Evolutionary conservation across 2,888 invertebrate genomes (phyloP).

Genomic region (Panorpa germanica): DNA sequence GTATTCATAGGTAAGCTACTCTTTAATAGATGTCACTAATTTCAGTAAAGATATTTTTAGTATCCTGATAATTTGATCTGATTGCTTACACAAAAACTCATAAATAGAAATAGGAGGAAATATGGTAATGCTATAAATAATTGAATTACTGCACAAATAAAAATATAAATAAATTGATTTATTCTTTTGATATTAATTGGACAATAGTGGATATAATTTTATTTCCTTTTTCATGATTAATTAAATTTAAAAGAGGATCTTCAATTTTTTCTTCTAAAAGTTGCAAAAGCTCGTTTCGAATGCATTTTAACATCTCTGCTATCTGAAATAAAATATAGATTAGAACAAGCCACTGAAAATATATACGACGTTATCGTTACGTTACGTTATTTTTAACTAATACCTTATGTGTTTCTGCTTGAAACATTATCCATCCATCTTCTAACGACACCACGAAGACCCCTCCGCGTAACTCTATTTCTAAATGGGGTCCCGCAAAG

Average conservation of each 20-base stretch:
- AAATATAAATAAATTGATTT: too few relatives aligned
- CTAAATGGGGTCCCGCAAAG: conserved; percentile 51
- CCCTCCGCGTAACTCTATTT: conserved; percentile 53
- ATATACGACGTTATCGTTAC: conserved; percentile 8
- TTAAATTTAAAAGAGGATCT: conserved; percentile 55
- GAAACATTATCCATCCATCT: conserved; percentile 67
- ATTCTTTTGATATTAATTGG: conserved; percentile 42
- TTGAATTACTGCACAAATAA: too few relatives aligned
- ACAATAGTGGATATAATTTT: conserved; percentile 59
- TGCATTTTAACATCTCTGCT: conserved; percentile 66
- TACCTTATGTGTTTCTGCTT: conserved; percentile 45
- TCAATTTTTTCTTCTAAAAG: conserved; percentile 70
- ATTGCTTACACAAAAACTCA: too few relatives aligned
- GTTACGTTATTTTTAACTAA: conserved; percentile 1
- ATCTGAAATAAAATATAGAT: conserved; percentile 28
- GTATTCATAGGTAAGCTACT: too few relatives aligned
- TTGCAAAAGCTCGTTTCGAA: conserved; percentile 54
- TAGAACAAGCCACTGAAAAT: conserved; percentile 5
- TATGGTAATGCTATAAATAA: too few relatives aligned
- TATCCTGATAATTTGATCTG: too few relatives aligned
- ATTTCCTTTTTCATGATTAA: conserved; percentile 54
- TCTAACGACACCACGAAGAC: conserved; percentile 54
- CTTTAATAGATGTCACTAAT: too few relatives aligned
- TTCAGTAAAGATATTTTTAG: too few relatives aligned
- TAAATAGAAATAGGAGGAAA: too few relatives aligned